A percentile compares a stretch with the other conserved stretches of the same genome.
These are phyloP conservation scores for Gymnodraco acuticeps DNA, from an alignment of 2,797 vertebrate species.

Conservation along the genomic window DNA sequence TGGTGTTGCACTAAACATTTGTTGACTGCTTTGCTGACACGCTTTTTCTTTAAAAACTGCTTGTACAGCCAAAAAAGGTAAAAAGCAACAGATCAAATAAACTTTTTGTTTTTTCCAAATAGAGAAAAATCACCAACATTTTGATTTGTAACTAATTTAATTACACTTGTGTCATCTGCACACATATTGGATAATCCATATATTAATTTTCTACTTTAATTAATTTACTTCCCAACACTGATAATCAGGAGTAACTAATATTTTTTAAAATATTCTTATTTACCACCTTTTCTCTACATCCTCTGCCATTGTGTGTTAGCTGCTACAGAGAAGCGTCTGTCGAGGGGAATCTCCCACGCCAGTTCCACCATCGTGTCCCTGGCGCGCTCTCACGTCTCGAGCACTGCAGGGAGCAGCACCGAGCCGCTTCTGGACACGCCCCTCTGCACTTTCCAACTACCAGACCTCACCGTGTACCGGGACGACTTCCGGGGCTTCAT, in stretches of 20 bases:
- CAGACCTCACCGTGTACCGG: slow-evolving; percentile 93
- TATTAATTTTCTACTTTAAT: no score
- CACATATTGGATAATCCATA: no score
- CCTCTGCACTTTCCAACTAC: slow-evolving; percentile 97
- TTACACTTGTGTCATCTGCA: no score
- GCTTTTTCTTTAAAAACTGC: no score
- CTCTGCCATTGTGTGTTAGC: slow-evolving; percentile 12
- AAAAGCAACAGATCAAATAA: no score
- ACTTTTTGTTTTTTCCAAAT: no score
- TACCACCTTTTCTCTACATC: not conserved
- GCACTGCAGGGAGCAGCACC: slow-evolving; percentile 81
- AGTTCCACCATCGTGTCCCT: slow-evolving; percentile 96
- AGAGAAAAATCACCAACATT: no score
- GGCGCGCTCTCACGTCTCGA: slow-evolving; percentile 94
- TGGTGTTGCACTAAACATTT: no score
- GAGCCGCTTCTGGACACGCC: slow-evolving; percentile 94
- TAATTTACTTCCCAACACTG: no score
- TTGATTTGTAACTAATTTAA: no score
- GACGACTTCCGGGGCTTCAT: slow-evolving; percentile 97
- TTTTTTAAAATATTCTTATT: not conserved
- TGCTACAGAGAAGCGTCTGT: slow-evolving; percentile 92
- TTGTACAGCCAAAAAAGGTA: no score
- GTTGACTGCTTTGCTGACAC: no score
- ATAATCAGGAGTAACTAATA: not conserved
- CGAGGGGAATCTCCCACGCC: slow-evolving; percentile 94